Base-by-base conservation (phyloP, 2,888 invertebrate species). In the Caenorhabditis sp. region DNA sequence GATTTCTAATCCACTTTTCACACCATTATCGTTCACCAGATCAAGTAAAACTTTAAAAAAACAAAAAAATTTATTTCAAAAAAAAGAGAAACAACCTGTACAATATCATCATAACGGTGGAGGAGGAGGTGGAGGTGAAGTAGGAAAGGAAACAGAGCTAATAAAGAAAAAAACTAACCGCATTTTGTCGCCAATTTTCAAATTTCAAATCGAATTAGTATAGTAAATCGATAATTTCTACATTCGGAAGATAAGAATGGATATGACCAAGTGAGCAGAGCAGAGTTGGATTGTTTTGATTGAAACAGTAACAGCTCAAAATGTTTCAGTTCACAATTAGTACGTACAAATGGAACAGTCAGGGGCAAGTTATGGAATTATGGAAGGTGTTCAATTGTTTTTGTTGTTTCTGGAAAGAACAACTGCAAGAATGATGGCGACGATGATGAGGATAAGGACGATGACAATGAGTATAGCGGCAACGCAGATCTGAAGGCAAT, bases 371-470 rank as follows among this genome's bases (percentile, higher is more conserved):
- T 22, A 9, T 15, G 40, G 11, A 40, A 40, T 11, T 11, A 40
- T 18, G 55, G 9, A 58, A 3, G 26, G 20, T 28, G 6, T 28
- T 26, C 11, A 47, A 37, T 74, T 67, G 51, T 74, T 71, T 35
- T 76, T 76, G 15, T 79, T 83, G 35, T 74, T 68, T 55, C 88
- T 82, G 15, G 87, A 86, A 11, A 88, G 65, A 26, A 84, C 84
- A 15, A 88, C 84, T 6, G 87, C 88, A 18, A 88, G 77, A 44
- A 88, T 84, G 40, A 88, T 88, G 28, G 88, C 88, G 22, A 88
- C 85, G 15, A 82, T 84, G 44, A 88, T 83, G 15, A 88, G 80
- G 51, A 88, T 86, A 1, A 88, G 80, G 35, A 88, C 72, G 40
- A 88, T 83, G 9, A 68, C 44, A 24, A 88, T 77, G 24, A 87